phyloP scores from a whole-genome alignment of 2,888 invertebrate genomes.

The Lepetodrilus schrolli region DNA sequence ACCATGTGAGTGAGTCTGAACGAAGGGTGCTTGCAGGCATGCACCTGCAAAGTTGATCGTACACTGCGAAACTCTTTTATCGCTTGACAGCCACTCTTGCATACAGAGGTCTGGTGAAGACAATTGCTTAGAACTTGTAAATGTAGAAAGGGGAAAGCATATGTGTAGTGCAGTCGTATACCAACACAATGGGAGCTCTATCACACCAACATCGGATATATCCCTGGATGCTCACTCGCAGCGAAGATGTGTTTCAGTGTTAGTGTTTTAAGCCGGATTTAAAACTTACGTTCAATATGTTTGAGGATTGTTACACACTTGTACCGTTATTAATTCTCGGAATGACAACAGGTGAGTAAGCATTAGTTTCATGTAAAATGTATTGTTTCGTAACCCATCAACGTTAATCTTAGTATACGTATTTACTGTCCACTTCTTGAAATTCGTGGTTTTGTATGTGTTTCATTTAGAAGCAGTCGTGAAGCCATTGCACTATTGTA shows the following conservation, averaged over 20 bases:
- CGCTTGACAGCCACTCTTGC: not conserved
- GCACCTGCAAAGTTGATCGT: constrained; percentile 16
- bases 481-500: no score
- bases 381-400: no score
- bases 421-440: no score
- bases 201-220: not conserved
- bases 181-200: constrained; percentile 6
- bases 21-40: not conserved
- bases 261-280: not conserved
- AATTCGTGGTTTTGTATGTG: no score
- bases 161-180: not conserved
- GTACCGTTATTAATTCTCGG: constrained; percentile 2
- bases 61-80: constrained; percentile 4
- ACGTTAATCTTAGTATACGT: no score
- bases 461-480: no score
- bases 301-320: constrained; percentile 17
- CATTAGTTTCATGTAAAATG: no score
- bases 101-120: constrained; percentile 3
- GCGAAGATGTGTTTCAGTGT: not conserved
- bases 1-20: not conserved
- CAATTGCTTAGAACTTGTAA: not conserved
- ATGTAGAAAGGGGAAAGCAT: not conserved
- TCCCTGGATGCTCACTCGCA: not conserved
- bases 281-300: constrained; percentile 4
- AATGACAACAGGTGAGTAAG: constrained; percentile 12